phyloP scores from a whole-genome alignment of 2,113 vertebrate genomes.

The Oreochromis niloticus region DNA sequence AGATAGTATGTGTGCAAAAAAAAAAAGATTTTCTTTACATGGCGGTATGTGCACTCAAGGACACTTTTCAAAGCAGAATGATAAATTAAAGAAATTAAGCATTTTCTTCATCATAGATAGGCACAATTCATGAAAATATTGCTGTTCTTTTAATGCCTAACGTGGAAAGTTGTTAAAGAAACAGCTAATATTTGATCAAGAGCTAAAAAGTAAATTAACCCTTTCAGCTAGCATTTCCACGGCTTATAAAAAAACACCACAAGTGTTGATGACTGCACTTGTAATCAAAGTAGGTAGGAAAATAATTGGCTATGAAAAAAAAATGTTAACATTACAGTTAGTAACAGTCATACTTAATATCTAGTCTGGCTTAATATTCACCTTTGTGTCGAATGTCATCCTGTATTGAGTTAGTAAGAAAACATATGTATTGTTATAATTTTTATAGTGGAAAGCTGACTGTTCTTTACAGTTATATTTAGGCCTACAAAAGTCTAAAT shows the following conservation, averaged over 20 bases:
- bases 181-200: not conserved
- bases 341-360: not conserved
- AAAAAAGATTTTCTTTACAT: conserved; percentile 6
- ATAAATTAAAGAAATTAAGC: not conserved
- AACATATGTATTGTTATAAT: not conserved
- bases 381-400: not conserved
- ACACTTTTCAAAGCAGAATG: not conserved
- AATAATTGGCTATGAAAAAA: not conserved
- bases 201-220: not conserved
- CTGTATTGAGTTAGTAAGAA: not conserved
- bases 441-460: not conserved
- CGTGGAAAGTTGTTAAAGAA: not conserved
- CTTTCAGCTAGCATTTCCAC: not conserved
- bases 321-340: not conserved
- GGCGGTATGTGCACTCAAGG: not conserved
- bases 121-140: not conserved
- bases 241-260: conserved; percentile 5
- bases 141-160: not conserved
- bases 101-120: not conserved
- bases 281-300: not conserved
- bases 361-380: not conserved
- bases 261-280: not conserved
- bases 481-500: not conserved
- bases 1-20: not conserved
- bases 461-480: not conserved